Evolutionary conservation across 2,113 vertebrate genomes (phyloP).

Genomic region (Marmota monax): DNA sequence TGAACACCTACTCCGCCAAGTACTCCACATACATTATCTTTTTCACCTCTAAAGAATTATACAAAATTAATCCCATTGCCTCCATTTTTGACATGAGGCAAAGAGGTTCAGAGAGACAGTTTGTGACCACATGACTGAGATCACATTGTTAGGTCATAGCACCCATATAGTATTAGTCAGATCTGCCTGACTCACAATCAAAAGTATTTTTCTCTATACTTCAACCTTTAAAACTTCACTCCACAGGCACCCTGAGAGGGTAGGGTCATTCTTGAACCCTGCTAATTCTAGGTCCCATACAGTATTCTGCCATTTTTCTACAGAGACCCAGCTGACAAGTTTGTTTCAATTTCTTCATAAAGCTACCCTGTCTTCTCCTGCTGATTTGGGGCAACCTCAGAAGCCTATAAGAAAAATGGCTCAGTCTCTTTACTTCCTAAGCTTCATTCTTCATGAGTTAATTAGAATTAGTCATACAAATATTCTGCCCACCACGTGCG

Average conservation of each 20-base stretch:
- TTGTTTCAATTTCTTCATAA: background rate
- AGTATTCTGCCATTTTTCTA: background rate
- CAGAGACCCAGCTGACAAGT: background rate
- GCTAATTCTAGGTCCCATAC: background rate
- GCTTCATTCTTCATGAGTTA: background rate
- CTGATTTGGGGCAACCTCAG: background rate
- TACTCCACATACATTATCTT: background rate
- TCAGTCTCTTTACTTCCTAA: background rate
- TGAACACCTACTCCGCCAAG: too few species aligned
- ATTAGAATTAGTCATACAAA: background rate
- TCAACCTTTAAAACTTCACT: background rate
- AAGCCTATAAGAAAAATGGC: background rate
- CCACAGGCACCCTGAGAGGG: background rate
- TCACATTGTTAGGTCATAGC: background rate
- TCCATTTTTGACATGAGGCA: background rate
- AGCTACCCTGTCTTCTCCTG: background rate
- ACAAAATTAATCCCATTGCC: background rate
- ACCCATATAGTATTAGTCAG: background rate
- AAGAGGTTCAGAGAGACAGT: background rate
- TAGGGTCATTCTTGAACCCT: background rate
- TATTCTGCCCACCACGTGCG: too few species aligned
- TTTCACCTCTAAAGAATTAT: background rate
- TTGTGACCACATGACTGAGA: background rate
- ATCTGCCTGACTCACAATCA: background rate
- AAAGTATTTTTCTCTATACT: background rate